Conservation (phyloP, 2,888 invertebrate genomes). For the Phyllotreta striolata region DNA sequence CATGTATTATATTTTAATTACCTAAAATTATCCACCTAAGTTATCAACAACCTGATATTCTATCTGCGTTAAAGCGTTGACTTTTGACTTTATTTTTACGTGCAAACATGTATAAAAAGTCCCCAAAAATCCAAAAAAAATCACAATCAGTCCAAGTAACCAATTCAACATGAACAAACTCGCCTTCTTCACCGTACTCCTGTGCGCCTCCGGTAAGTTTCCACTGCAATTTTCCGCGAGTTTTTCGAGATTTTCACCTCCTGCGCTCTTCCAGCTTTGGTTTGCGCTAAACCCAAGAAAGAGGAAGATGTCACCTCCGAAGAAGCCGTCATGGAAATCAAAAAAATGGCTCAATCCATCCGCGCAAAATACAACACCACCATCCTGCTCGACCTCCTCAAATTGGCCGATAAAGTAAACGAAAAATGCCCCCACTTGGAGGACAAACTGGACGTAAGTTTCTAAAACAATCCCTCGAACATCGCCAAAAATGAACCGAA, state of each 20-base stretch:
- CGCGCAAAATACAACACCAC: constrained; percentile 18
- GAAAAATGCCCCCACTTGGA: constrained; percentile 25
- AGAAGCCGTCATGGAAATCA: not conserved
- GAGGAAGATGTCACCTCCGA: not conserved
- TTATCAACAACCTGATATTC: too few species aligned
- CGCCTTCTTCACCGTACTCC: not conserved
- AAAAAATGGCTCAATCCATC: constrained; percentile 12
- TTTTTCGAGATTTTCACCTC: not conserved
- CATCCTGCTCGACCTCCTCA: constrained; percentile 15
- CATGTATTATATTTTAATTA: too few species aligned
- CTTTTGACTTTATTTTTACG: too few species aligned
- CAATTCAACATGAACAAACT: too few species aligned
- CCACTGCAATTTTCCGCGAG: too few species aligned
- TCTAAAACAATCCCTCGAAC: not conserved
- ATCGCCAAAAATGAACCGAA: not conserved
- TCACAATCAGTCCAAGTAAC: too few species aligned
- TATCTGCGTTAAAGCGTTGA: too few species aligned
- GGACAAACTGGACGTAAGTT: constrained; percentile 23
- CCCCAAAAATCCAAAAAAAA: too few species aligned
- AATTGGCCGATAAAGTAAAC: constrained; percentile 7
- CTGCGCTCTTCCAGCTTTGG: constrained; percentile 1
- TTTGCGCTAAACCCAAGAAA: constrained; percentile 1
- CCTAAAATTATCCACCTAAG: too few species aligned
- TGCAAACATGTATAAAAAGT: too few species aligned
- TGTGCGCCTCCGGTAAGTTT: constrained; percentile 13